Percentiles rank a stretch among this genome's conserved stretches.
phyloP scores from a whole-genome alignment of 2,888 invertebrate genomes.

The Heliconius charithonia region DNA sequence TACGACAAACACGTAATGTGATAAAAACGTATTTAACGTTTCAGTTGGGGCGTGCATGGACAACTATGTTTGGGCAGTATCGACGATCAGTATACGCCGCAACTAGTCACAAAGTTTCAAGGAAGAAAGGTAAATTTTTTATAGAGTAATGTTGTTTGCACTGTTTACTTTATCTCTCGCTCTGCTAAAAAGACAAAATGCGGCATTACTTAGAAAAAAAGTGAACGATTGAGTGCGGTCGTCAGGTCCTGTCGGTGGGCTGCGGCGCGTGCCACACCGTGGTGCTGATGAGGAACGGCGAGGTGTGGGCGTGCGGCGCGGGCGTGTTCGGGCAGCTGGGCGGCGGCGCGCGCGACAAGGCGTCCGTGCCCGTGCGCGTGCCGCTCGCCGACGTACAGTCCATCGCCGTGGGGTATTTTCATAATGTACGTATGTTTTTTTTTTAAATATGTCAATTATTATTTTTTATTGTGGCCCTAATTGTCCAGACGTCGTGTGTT shows the following conservation, averaged over 20 bases:
- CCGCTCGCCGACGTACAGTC: conserved; percentile 61
- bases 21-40: background rate
- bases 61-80: conserved; percentile 94
- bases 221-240: too few relatives aligned
- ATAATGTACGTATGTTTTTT: conserved; percentile 78
- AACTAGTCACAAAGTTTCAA: conserved; percentile 72
- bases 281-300: conserved; percentile 86
- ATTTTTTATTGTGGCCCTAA: too few relatives aligned
- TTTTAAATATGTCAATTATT: too few relatives aligned
- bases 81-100: conserved; percentile 84
- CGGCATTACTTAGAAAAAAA: background rate
- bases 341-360: conserved; percentile 85
- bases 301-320: conserved; percentile 87
- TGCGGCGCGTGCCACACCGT: conserved; percentile 90
- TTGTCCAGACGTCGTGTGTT: too few relatives aligned
- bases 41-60: conserved; percentile 95
- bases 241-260: conserved; percentile 63
- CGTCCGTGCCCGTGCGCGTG: conserved; percentile 84
- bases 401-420: conserved; percentile 86
- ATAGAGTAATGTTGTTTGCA: background rate
- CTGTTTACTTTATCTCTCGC: background rate
- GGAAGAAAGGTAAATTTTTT: conserved; percentile 67
- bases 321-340: conserved; percentile 90
- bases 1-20: too few relatives aligned
- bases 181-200: background rate